phyloP scores from a whole-genome alignment of 2,888 invertebrate species.

The Priocnemis perturbator region DNA sequence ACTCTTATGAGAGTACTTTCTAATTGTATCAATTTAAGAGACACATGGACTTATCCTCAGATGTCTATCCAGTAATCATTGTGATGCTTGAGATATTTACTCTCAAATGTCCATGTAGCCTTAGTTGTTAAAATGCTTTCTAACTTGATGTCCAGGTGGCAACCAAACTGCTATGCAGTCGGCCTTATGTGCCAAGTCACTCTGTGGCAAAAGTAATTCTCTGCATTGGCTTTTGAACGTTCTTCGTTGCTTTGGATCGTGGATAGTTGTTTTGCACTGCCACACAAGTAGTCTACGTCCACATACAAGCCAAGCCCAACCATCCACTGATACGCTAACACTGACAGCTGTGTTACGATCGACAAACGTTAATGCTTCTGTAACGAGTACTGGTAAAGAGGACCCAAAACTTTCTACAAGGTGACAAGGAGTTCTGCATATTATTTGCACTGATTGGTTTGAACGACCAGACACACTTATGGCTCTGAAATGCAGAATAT shows the following conservation, averaged over 20 bases:
- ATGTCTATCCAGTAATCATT: no score
- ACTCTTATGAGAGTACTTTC: no score
- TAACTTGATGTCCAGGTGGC: slow-evolving; percentile 77
- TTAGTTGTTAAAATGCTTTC: slow-evolving; percentile 1
- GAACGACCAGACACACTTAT: slow-evolving; percentile 80
- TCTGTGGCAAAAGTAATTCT: slow-evolving; percentile 92
- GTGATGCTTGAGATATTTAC: no score
- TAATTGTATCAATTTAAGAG: no score
- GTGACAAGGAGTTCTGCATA: slow-evolving; percentile 85
- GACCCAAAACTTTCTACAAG: slow-evolving; percentile 88
- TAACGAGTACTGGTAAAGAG: slow-evolving; percentile 90
- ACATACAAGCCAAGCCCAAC: slow-evolving; percentile 91
- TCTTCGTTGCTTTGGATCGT: slow-evolving; percentile 70
- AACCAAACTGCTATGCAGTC: slow-evolving; percentile 87
- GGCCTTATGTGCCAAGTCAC: slow-evolving; percentile 93
- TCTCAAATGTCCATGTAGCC: no score
- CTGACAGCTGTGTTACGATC: slow-evolving; percentile 80
- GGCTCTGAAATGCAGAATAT: slow-evolving; percentile 42
- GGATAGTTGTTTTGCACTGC: slow-evolving; percentile 81
- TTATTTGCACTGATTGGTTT: slow-evolving; percentile 83
- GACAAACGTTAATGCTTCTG: slow-evolving; percentile 90
- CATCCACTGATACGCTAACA: slow-evolving; percentile 81
- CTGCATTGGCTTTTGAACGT: slow-evolving; percentile 83
- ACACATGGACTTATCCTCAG: no score
- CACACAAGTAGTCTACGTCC: slow-evolving; percentile 91